Conservation (phyloP, 2,113 vertebrate genomes). For the Amblyornis subalaris region DNA sequence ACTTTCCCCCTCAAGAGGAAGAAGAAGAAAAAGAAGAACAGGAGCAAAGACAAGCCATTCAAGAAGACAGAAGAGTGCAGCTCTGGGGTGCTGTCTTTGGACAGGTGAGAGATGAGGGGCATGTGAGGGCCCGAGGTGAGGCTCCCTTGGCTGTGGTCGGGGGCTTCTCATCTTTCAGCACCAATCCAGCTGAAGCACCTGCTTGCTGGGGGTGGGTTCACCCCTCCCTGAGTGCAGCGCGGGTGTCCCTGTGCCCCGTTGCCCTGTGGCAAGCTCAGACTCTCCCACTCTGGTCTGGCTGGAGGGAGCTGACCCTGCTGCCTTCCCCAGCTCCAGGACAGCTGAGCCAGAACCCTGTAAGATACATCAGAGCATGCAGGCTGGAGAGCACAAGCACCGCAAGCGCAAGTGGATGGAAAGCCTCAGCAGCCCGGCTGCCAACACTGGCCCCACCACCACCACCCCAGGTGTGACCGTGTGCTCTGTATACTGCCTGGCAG, state of each 20-base stretch:
- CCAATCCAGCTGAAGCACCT: rapidly evolving
- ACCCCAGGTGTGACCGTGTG: background rate
- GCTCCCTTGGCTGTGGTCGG: rapidly evolving
- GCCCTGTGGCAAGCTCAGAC: background rate
- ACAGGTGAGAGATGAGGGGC: slow-evolving; percentile 15
- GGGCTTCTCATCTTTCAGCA: background rate
- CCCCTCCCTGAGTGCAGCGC: rapidly evolving
- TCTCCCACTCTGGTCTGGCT: background rate
- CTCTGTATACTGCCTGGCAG: background rate
- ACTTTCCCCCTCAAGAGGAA: background rate
- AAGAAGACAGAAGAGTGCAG: background rate
- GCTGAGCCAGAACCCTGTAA: background rate
- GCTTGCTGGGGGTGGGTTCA: background rate
- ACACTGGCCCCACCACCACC: background rate
- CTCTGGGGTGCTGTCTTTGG: background rate
- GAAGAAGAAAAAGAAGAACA: slow-evolving; percentile 1
- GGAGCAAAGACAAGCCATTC: background rate
- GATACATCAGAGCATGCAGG: background rate
- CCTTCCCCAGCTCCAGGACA: background rate
- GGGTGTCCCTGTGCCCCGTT: rapidly evolving
- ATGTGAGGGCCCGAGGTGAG: background rate
- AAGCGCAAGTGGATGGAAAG: slow-evolving; percentile 29
- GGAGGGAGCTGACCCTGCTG: background rate
- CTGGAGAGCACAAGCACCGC: background rate
- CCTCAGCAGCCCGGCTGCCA: background rate